Base-by-base conservation (phyloP, 2,113 vertebrate genomes). In the Sceloporus tristichus region DNA sequence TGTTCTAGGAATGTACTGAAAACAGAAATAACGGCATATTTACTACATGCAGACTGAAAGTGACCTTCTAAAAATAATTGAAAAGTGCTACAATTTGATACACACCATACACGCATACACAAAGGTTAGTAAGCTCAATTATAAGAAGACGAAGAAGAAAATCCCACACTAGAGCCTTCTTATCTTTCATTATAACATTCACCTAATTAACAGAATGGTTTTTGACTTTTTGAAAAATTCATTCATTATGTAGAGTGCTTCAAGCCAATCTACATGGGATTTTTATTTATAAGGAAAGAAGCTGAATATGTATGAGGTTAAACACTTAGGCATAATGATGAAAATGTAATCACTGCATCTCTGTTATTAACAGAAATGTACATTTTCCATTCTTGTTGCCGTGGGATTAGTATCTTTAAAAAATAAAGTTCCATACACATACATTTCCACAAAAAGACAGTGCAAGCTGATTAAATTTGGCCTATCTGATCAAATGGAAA, bases 271-370 rank as follows among this genome's bases (percentile, higher is more conserved):
- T 79, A 25, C 62, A 34, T 53, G 40, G 85, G 11, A 86, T 54
- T 86, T 86, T 68, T 86, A 86, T 86, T 86, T 68, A 68, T 68
- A 42, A 34, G 34, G 71, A 59, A 27, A 53, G 59, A 86, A 79
- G 13, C 2, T 86, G 85, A 86, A 79, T 79, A 86, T 78, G 42
- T 54, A 86, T 85, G 54, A 76, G 54, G 53, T 42, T 85, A 40
- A 85, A 48, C 9, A 66, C 38, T 68, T 25, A 75, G 75, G 59
- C 59, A 27, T 53, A 78, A 78, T 66, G 59, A 70, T 68, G 40
- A 40, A 66, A 86, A 68, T 18, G 78, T 68, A 86, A 78, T 86
- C 11, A 68, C 54, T 68, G 27, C 62, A 86, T 86, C 40, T 29
- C 66, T 77, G 38, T 27, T 78, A 78, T 76, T 86, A 86, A 75